Evolutionary conservation across 2,797 vertebrate species (phyloP), one percentile per base, ranked within the genome.

Genomic region (Paguma larvata): DNA sequence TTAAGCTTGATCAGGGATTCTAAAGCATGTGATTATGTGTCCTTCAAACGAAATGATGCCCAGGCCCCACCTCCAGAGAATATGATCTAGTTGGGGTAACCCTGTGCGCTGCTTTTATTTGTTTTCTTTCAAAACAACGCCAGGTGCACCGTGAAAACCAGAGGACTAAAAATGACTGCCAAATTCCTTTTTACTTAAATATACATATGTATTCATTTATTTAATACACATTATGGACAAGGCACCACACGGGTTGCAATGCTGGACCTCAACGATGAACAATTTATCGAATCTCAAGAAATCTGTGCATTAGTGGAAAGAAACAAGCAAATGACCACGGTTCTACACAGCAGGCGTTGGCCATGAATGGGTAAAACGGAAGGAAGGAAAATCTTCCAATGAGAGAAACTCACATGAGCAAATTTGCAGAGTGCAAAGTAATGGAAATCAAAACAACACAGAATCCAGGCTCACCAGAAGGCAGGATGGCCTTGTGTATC

Each of bases 331-430:
- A 93, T n/a, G n/a, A 79, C 27, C 2, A 56, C 6, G 25, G 32
- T 59, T 75, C 46, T 86, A 59, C 8, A 97, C 3, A 91, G 32
- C 38, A 85, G 15, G 67, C 3, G 2, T 78, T 86, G 32, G 59
- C 77, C 82, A 70, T 51, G 15, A 97, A 89, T 53, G 9, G n/a
- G 38, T 78, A 27, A 83, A 77, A 93, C 87, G 15, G 38, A 68
- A 70, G 16, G 30, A 51, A 68, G n/a, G 67, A 51, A 80, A 5
- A 34, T 51, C 38, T 92, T 67, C 30, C 7, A 89, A 48, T 16
- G 84, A 87, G 34, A 84, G 16, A 93, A 88, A 93, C 44, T 67
- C 72, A 72, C 25, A 80, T 27, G 59, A 91, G 32, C 34, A 85
- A 88, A 77, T 19, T 79, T 32, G 65, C 11, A 85, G 3, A 91